A percentile compares a stretch with the other conserved stretches of the same genome.
These are phyloP conservation scores for Ambastaia sidthimunki DNA, from an alignment of 2,797 vertebrate species.

Conservation along the genomic window DNA sequence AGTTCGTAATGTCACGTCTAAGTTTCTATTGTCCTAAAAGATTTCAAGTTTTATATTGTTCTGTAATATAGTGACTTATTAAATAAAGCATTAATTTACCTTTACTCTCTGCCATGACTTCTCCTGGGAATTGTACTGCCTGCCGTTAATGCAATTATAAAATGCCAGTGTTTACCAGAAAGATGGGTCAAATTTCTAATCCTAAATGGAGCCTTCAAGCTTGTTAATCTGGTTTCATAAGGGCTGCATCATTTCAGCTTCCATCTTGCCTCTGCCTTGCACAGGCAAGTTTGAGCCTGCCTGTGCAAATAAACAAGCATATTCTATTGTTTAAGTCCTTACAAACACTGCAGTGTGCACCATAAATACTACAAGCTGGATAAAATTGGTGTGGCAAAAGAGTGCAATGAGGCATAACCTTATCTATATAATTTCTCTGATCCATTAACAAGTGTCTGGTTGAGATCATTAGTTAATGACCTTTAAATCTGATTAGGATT, in stretches of 20 bases:
- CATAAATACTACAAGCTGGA: neutral
- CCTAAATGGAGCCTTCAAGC: neutral
- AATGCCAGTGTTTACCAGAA: neutral
- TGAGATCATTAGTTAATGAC: neutral
- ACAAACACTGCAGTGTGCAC: no score
- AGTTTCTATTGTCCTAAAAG: conserved; percentile 54
- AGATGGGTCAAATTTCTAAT: neutral
- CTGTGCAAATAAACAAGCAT: neutral
- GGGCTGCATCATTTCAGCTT: neutral
- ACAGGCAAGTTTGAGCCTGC: conserved; percentile 41
- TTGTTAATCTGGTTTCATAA: conserved; percentile 26
- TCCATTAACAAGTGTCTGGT: neutral
- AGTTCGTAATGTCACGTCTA: conserved; percentile 50
- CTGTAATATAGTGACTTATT: conserved; percentile 62
- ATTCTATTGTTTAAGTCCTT: neutral
- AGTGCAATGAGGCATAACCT: neutral
- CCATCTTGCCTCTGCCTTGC: neutral
- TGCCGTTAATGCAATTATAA: neutral
- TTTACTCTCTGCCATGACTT: neutral
- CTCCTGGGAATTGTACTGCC: neutral
- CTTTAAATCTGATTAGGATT: no score
- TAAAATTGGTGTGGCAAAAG: neutral
- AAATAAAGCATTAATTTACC: conserved; percentile 74
- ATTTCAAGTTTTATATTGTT: conserved; percentile 77
- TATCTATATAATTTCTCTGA: neutral